Percentiles rank a stretch among this genome's conserved stretches.
Evolutionary conservation across 2,797 vertebrate genomes (phyloP).

Genomic region (Clarias fuscus): DNA sequence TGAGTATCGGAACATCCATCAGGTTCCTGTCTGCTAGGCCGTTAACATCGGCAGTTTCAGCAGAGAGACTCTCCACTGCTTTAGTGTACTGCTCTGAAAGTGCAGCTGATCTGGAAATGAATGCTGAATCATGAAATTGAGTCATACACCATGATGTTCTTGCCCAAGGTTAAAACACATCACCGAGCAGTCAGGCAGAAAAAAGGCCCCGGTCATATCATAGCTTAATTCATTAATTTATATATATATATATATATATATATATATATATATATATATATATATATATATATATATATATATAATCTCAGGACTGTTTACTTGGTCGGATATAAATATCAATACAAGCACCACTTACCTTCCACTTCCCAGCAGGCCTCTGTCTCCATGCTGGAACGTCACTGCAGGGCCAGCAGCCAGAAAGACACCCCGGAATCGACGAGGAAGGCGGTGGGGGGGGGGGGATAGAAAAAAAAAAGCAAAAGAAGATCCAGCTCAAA

Average conservation of each 20-base stretch:
- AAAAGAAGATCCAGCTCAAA: conserved; percentile 30
- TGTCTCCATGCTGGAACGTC: conserved; percentile 98
- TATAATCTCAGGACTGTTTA: conserved; percentile 18
- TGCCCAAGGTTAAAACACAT: conserved; percentile 29
- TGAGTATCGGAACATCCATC: conserved; percentile 46
- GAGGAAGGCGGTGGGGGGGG: conserved; percentile 46
- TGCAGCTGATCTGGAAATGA: conserved; percentile 20
- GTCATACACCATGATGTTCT: conserved; percentile 7
- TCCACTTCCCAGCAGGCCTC: conserved; percentile 98
- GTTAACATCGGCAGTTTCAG: conserved; percentile 34
- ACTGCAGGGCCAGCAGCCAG: conserved; percentile 71
- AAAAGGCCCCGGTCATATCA: background rate
- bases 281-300: background rate
- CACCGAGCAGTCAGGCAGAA: background rate
- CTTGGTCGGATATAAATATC: conserved; percentile 32
- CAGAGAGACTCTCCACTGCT: conserved; percentile 10
- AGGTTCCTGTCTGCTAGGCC: conserved; percentile 16
- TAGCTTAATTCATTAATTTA: background rate
- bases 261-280: background rate
- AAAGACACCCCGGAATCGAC: conserved; percentile 35
- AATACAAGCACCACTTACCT: conserved; percentile 78
- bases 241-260: background rate
- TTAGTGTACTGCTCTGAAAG: conserved; percentile 3
- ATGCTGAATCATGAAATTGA: conserved; percentile 30
- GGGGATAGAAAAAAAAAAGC: background rate